A percentile compares a stretch with the other conserved stretches of the same genome.
Evolutionary conservation across 2,113 vertebrate genomes (phyloP).

Genomic region (Gambusia affinis): DNA sequence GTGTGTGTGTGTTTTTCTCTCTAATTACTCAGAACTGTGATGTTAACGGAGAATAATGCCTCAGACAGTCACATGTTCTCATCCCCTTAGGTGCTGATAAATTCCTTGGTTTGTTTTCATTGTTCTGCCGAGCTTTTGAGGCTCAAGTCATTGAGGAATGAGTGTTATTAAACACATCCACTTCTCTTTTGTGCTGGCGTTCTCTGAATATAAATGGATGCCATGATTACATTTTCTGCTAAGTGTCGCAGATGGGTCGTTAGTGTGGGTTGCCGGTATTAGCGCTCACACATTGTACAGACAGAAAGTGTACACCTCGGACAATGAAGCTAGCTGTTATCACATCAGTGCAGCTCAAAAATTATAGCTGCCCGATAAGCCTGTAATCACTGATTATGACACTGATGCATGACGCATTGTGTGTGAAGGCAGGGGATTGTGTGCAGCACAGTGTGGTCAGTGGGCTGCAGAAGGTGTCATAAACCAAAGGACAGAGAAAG

Average conservation of each 20-base stretch:
- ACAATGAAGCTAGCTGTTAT: slow-evolving; percentile 70
- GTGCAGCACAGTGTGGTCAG: slow-evolving; percentile 57
- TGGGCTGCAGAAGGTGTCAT: slow-evolving; percentile 70
- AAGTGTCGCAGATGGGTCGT: slow-evolving; percentile 15
- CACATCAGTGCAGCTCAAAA: slow-evolving; percentile 65
- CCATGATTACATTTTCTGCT: slow-evolving; percentile 25
- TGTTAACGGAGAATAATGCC: slow-evolving; percentile 11
- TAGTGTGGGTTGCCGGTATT: slow-evolving; percentile 22
- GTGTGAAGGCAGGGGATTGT: slow-evolving; percentile 33
- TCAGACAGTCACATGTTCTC: slow-evolving; percentile 2
- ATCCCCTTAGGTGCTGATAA: neutral
- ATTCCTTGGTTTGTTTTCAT: slow-evolving; percentile 11
- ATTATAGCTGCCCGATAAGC: slow-evolving; percentile 70
- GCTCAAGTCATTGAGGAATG: neutral
- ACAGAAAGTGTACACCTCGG: slow-evolving; percentile 26
- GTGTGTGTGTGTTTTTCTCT: slow-evolving; percentile 6
- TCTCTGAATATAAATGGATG: neutral
- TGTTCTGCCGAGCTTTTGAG: neutral
- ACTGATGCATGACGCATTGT: slow-evolving; percentile 69
- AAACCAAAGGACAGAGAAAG: slow-evolving; percentile 71
- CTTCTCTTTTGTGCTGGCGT: neutral
- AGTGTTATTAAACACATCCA: slow-evolving; percentile 3
- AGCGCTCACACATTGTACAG: neutral
- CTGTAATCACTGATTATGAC: slow-evolving; percentile 73
- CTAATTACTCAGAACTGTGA: slow-evolving; percentile 9